phyloP scores from a whole-genome alignment of 2,888 invertebrate species.

The Drosophila mayaguana region DNA sequence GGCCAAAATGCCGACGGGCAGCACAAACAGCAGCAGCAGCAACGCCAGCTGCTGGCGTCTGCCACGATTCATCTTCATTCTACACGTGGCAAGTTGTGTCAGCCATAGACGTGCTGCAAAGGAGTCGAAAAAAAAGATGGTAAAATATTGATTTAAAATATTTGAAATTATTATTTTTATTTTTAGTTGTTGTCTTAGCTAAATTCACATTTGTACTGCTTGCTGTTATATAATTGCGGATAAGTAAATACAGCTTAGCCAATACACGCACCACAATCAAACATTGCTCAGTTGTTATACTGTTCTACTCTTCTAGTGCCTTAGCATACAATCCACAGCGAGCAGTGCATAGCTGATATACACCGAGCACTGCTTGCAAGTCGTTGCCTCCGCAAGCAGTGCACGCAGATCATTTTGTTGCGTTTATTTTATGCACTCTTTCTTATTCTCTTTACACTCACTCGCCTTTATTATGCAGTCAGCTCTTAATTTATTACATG shows the following conservation, averaged over 20 bases:
- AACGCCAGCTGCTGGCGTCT: slow-evolving; percentile 33
- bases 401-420: neutral
- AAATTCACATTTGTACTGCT: neutral
- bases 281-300: slow-evolving; percentile 7
- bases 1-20: slow-evolving; percentile 82
- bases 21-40: slow-evolving; percentile 50
- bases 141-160: neutral
- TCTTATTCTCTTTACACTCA: neutral
- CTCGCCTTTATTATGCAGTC: neutral
- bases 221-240: neutral
- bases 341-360: slow-evolving; percentile 1
- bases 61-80: slow-evolving; percentile 36
- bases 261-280: slow-evolving; percentile 4
- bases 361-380: neutral
- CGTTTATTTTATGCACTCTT: no score
- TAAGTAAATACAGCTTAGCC: neutral
- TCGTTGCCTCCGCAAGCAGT: slow-evolving; percentile 1
- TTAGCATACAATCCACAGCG: neutral
- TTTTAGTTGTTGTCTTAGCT: neutral
- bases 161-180: neutral
- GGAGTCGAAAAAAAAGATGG: no score
- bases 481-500: neutral
- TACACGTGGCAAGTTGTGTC: slow-evolving; percentile 4
- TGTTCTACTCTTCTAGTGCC: neutral
- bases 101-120: slow-evolving; percentile 37